Conservation (phyloP, 2,888 invertebrate species). For the Nysson spinosus region DNA sequence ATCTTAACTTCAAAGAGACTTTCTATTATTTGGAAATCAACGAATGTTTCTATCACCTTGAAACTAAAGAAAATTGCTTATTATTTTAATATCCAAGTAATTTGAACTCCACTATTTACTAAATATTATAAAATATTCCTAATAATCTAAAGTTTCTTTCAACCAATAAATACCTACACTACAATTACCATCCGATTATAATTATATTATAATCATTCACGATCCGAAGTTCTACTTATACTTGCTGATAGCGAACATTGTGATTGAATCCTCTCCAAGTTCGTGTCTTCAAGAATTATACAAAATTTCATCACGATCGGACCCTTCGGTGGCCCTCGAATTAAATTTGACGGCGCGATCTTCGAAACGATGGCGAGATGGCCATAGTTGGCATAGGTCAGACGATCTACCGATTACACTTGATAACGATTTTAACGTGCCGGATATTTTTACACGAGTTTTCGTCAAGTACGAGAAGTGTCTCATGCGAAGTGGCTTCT, state of each 20-base stretch:
- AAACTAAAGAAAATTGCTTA: too few relatives aligned
- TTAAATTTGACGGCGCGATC: background rate
- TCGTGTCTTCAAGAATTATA: constrained; percentile 16
- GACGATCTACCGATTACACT: constrained; percentile 14
- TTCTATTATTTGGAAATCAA: too few relatives aligned
- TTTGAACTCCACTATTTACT: too few relatives aligned
- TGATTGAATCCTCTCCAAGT: background rate
- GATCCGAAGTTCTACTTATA: constrained; percentile 25
- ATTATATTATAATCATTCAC: too few relatives aligned
- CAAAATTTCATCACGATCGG: constrained; percentile 34
- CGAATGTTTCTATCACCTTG: too few relatives aligned
- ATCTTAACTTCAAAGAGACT: too few relatives aligned
- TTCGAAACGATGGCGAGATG: background rate
- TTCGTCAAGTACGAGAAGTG: background rate
- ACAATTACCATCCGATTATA: too few relatives aligned
- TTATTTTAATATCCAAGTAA: too few relatives aligned
- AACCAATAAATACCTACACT: too few relatives aligned
- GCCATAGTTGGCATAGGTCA: constrained; percentile 11
- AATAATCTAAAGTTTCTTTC: too few relatives aligned
- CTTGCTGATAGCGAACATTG: constrained; percentile 27
- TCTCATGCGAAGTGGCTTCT: too few relatives aligned
- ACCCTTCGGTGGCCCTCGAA: constrained; percentile 24
- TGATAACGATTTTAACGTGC: constrained; percentile 3
- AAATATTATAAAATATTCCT: too few relatives aligned
- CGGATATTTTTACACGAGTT: background rate